A percentile compares a stretch with the other conserved stretches of the same genome.
Evolutionary conservation across 2,888 invertebrate genomes (phyloP).

Genomic region (Chrysolina oricalcia): DNA sequence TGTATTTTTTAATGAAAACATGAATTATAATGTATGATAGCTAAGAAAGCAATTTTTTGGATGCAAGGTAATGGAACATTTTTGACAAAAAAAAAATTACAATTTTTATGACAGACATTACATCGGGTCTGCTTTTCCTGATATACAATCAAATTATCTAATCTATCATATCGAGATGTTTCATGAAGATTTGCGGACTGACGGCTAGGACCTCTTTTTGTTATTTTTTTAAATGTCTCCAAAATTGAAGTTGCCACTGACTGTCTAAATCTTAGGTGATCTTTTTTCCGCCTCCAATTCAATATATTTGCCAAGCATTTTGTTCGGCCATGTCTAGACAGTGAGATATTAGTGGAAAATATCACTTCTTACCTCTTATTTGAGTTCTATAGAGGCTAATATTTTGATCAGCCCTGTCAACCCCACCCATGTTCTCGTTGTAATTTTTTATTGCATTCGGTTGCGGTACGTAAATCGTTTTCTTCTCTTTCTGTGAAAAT

Average conservation of each 20-base stretch:
- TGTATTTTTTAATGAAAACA: background rate
- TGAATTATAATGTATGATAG: slow-evolving; percentile 15
- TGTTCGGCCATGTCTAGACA: slow-evolving; percentile 35
- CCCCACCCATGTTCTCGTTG: slow-evolving; percentile 44
- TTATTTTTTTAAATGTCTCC: background rate
- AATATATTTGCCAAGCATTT: slow-evolving; percentile 57
- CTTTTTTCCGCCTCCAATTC: slow-evolving; percentile 31
- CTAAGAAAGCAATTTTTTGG: background rate
- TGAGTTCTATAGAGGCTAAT: slow-evolving; percentile 45
- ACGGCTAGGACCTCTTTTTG: slow-evolving; percentile 9
- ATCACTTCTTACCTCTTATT: slow-evolving; percentile 60
- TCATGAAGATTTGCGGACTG: slow-evolving; percentile 9
- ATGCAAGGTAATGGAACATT: slow-evolving; percentile 14
- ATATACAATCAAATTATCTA: slow-evolving; percentile 31
- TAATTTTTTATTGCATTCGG: slow-evolving; percentile 48
- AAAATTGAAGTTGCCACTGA: background rate
- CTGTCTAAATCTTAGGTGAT: no score
- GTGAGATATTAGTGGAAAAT: slow-evolving; percentile 44
- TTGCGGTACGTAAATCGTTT: slow-evolving; percentile 38
- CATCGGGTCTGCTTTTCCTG: slow-evolving; percentile 40
- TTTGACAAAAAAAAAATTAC: slow-evolving; percentile 19
- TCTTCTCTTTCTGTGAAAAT: slow-evolving; percentile 45
- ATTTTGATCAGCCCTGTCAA: slow-evolving; percentile 52
- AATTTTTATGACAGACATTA: slow-evolving; percentile 41
- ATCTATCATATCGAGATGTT: slow-evolving; percentile 27